Evolutionary conservation across 92 coral and sea anemone genomes (phyloP).

Genomic region (Porites rus): DNA sequence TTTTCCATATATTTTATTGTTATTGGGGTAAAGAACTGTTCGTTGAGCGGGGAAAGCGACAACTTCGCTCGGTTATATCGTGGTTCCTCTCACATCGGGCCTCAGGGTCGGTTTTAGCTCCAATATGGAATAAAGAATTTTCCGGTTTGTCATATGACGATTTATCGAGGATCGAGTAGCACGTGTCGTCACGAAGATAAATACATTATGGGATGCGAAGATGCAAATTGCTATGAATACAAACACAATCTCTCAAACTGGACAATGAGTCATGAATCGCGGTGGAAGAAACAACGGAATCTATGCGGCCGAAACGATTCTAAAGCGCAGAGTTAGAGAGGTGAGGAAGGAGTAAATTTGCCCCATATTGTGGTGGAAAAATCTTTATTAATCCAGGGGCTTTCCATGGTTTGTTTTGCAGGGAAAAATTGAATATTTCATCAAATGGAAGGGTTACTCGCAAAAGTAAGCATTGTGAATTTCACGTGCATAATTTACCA

Average conservation of each 20-base stretch:
- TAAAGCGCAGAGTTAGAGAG: conserved; percentile 93
- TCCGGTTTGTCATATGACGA: too few species aligned
- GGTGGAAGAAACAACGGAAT: conserved; percentile 92
- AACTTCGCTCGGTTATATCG: too few species aligned
- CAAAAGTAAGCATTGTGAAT: conserved; percentile 79
- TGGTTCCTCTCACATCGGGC: too few species aligned
- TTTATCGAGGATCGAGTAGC: neutral
- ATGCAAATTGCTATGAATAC: conserved; percentile 30
- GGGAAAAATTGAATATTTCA: conserved; percentile 97
- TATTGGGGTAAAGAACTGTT: too few species aligned
- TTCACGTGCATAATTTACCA: conserved; percentile 36
- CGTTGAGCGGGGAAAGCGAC: too few species aligned
- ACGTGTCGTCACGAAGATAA: conserved; percentile 25
- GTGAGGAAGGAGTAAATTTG: conserved; percentile 54
- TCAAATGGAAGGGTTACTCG: conserved; percentile 99
- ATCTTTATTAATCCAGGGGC: conserved; percentile 18
- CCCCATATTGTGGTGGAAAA: neutral
- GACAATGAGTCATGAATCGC: conserved; percentile 80
- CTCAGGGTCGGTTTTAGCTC: too few species aligned
- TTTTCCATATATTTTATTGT: too few species aligned
- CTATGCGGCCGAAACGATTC: conserved; percentile 98
- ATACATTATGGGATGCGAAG: conserved; percentile 44
- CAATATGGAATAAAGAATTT: too few species aligned
- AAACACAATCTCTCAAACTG: conserved; percentile 42
- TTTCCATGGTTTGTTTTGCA: conserved; percentile 58